Conservation (phyloP, 2,888 invertebrate species). For the Spilosoma lubricipeda region DNA sequence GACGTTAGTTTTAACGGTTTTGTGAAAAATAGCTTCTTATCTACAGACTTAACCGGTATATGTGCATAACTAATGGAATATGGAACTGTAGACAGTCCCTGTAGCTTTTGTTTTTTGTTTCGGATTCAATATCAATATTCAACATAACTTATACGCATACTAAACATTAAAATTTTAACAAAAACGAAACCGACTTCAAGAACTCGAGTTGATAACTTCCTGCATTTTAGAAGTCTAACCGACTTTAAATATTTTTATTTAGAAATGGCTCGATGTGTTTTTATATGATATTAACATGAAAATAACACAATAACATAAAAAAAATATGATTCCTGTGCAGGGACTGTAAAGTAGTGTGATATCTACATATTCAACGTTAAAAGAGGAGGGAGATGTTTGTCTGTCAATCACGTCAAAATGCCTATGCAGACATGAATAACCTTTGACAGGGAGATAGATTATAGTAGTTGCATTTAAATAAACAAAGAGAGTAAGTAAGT, state of each 20-base stretch:
- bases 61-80: conserved; percentile 35
- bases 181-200: too few relatives aligned
- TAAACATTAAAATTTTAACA: neutral
- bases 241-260: neutral
- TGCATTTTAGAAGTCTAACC: too few relatives aligned
- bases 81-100: neutral
- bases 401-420: too few relatives aligned
- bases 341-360: too few relatives aligned
- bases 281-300: neutral
- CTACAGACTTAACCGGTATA: conserved; percentile 39
- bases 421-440: too few relatives aligned
- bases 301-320: neutral
- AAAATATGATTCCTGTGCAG: neutral
- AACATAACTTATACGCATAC: neutral
- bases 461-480: too few relatives aligned
- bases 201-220: too few relatives aligned
- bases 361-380: neutral
- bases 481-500: too few relatives aligned
- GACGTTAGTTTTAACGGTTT: conserved; percentile 49
- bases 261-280: neutral
- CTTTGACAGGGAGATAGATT: too few relatives aligned
- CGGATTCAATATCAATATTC: neutral
- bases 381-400: neutral
- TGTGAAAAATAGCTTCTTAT: conserved; percentile 46
- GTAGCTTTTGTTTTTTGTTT: neutral